Conservation (phyloP, 2,888 invertebrate genomes). For the Agrotis segetum region DNA sequence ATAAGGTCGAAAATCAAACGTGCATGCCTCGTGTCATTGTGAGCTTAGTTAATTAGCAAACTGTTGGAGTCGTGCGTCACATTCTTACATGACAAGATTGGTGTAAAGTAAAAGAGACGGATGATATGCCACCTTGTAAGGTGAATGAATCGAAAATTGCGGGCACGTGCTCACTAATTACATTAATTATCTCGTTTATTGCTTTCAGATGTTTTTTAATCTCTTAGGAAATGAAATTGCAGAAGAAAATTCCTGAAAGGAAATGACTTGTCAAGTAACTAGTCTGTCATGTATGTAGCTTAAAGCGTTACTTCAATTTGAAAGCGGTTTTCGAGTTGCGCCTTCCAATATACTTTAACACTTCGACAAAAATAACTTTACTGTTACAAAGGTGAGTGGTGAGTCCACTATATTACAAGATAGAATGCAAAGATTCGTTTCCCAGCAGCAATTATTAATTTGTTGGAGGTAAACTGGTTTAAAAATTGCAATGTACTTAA, state of each 20-base stretch:
- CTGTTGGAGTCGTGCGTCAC: conserved; percentile 80
- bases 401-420: conserved; percentile 37
- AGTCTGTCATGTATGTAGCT: conserved; percentile 1
- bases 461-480: conserved; percentile 41
- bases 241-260: conserved; percentile 21
- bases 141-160: conserved; percentile 82
- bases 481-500: conserved; percentile 23
- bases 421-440: conserved; percentile 38
- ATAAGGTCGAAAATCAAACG: conserved; percentile 76
- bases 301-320: conserved; percentile 57
- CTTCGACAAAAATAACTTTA: conserved; percentile 69
- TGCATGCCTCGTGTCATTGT: conserved; percentile 71
- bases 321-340: conserved; percentile 66
- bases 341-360: conserved; percentile 69
- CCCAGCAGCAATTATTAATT: conserved; percentile 49
- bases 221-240: conserved; percentile 5
- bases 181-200: conserved; percentile 24
- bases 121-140: conserved; percentile 68
- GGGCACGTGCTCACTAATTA: conserved; percentile 69
- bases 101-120: conserved; percentile 74
- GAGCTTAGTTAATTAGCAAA: conserved; percentile 84
- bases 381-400: conserved; percentile 59
- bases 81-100: conserved; percentile 72
- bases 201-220: conserved; percentile 22
- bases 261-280: conserved; percentile 21